Conservation (phyloP, 2,113 vertebrate genomes). For the Toxotes jaculatrix region DNA sequence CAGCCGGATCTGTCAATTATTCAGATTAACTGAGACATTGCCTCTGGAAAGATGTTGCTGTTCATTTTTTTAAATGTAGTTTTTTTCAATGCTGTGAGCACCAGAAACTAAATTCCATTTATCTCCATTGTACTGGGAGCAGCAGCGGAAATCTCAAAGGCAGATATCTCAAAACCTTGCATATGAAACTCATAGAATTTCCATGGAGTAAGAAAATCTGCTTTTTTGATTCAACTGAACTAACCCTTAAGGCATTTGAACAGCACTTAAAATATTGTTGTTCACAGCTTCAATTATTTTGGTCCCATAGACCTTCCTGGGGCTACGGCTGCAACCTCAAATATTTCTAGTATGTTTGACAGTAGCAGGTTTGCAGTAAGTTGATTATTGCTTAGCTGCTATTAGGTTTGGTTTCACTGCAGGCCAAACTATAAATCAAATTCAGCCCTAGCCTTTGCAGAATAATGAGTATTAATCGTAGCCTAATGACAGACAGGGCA, state of each 20-base stretch:
- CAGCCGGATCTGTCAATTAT: not conserved
- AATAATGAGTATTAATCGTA: slow-evolving; percentile 76
- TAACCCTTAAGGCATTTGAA: slow-evolving; percentile 4
- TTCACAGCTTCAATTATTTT: slow-evolving; percentile 49
- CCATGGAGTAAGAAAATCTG: not conserved
- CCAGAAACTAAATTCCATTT: not conserved
- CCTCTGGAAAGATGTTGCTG: not conserved
- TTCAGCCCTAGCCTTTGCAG: slow-evolving; percentile 53
- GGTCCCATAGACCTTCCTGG: slow-evolving; percentile 17
- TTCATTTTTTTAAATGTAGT: not conserved
- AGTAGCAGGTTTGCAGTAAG: slow-evolving; percentile 58
- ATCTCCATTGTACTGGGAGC: not conserved
- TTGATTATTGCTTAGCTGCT: slow-evolving; percentile 79
- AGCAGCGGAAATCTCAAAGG: not conserved
- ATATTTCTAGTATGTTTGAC: slow-evolving; percentile 56
- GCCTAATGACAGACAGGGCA: slow-evolving; percentile 77
- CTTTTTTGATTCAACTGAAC: slow-evolving; percentile 16
- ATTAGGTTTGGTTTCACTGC: slow-evolving; percentile 69
- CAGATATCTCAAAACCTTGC: not conserved
- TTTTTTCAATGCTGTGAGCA: not conserved
- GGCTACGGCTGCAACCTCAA: slow-evolving; percentile 47
- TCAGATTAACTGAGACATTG: not conserved
- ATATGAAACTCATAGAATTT: not conserved
- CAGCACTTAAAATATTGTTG: slow-evolving; percentile 25
- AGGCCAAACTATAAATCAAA: slow-evolving; percentile 73